phyloP scores from a whole-genome alignment of 2,888 invertebrate species.

The Epirrhoe alternata region DNA sequence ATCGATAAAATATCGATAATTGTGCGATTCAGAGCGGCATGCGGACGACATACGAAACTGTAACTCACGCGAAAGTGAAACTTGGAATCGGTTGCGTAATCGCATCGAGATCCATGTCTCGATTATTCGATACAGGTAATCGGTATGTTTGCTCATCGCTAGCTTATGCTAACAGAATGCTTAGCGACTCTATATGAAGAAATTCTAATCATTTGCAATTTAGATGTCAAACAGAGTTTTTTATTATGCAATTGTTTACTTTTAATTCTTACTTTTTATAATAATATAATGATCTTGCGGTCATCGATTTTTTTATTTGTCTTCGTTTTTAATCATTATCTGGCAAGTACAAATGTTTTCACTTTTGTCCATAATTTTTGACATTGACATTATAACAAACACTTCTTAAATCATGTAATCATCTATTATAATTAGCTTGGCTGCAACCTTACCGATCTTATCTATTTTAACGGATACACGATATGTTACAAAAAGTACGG shows the following conservation, averaged over 20 bases:
- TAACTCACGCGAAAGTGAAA: slow-evolving; percentile 82
- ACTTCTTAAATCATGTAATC: slow-evolving; percentile 53
- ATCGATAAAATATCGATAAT: slow-evolving; percentile 50
- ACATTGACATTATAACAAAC: slow-evolving; percentile 51
- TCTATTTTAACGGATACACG: slow-evolving; percentile 36
- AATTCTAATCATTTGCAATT: slow-evolving; percentile 10
- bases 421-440: slow-evolving; percentile 39
- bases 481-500: slow-evolving; percentile 49
- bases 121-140: slow-evolving; percentile 63
- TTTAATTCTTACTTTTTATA: no score
- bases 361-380: slow-evolving; percentile 41
- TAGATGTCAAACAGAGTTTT: no score
- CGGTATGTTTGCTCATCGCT: slow-evolving; percentile 53
- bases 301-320: no score
- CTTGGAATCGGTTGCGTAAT: slow-evolving; percentile 69
- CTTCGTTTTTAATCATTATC: neutral
- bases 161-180: slow-evolving; percentile 32
- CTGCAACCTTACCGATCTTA: slow-evolving; percentile 43
- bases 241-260: no score
- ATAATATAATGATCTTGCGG: no score
- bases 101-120: slow-evolving; percentile 57
- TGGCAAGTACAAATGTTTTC: neutral
- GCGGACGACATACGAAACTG: slow-evolving; percentile 60
- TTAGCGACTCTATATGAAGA: slow-evolving; percentile 45
- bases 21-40: slow-evolving; percentile 49